Conservation (phyloP, 2,113 vertebrate species). For the Acrocephalus arundinaceus region DNA sequence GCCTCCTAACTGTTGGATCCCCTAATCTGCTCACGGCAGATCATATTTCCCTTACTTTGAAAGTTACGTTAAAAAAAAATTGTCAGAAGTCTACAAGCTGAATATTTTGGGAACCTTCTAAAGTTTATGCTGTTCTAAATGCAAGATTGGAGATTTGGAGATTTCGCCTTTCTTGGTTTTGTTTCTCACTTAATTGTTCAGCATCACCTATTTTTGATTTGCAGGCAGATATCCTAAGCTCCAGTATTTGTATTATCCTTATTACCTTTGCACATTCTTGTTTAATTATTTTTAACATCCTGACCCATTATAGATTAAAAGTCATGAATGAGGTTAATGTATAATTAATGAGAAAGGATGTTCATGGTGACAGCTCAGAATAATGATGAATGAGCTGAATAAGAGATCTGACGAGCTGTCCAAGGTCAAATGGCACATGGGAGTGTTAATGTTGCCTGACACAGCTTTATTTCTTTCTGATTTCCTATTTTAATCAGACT, state of each 20-base stretch:
- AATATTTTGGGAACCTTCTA: not conserved
- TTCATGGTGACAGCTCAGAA: slow-evolving; percentile 32
- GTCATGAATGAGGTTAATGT: slow-evolving; percentile 60
- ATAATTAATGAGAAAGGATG: slow-evolving; percentile 63
- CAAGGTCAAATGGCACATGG: slow-evolving; percentile 45
- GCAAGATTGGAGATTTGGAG: not conserved
- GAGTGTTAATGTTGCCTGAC: slow-evolving; percentile 18
- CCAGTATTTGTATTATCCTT: not conserved
- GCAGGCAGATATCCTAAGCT: not conserved
- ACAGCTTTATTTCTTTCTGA: slow-evolving; percentile 29
- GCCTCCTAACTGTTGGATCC: not conserved
- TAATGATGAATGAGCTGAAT: slow-evolving; percentile 67
- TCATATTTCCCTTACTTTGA: not conserved
- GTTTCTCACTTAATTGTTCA: not conserved
- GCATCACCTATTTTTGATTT: not conserved
- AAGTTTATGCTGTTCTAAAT: not conserved
- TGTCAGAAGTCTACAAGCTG: not conserved
- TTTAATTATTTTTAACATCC: slow-evolving; percentile 58
- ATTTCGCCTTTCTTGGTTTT: not conserved
- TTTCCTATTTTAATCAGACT: slow-evolving; percentile 48
- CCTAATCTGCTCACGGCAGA: not conserved
- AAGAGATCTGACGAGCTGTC: slow-evolving; percentile 11
- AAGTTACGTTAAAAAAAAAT: not conserved
- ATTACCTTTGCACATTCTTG: not conserved
- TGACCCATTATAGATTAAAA: slow-evolving; percentile 59